Percentiles rank a stretch among this genome's conserved stretches.
These are phyloP conservation scores for Crocallis elinguaria DNA, from an alignment of 2,888 invertebrate genomes.

Conservation along the genomic window DNA sequence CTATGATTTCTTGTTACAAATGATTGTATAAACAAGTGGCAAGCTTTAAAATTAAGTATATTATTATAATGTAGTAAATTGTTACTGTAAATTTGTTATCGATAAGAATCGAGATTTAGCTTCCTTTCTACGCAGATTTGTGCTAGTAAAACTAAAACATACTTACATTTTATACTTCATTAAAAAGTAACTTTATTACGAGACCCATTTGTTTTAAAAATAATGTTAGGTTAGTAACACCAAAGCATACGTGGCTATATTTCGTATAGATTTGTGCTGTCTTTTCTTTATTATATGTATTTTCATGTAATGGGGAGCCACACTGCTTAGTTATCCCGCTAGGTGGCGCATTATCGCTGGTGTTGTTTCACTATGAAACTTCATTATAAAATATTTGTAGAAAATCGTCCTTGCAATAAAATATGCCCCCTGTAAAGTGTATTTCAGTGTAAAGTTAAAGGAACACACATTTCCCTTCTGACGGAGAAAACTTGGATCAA, in stretches of 20 bases:
- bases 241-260: slow-evolving; percentile 34
- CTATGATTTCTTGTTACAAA: too few relatives aligned
- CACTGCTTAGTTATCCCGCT: too few relatives aligned
- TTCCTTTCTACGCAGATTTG: slow-evolving; percentile 57
- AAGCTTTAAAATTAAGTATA: slow-evolving; percentile 79
- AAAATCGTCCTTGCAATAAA: too few relatives aligned
- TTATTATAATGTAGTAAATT: slow-evolving; percentile 66
- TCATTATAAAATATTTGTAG: too few relatives aligned
- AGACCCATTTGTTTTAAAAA: slow-evolving; percentile 4
- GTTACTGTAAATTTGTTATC: slow-evolving; percentile 80
- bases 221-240: slow-evolving; percentile 26
- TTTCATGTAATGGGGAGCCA: too few relatives aligned
- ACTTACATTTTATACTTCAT: neutral
- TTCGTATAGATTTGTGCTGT: slow-evolving; percentile 20
- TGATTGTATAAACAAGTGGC: slow-evolving; percentile 56
- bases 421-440: too few relatives aligned
- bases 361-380: too few relatives aligned
- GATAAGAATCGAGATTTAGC: slow-evolving; percentile 61
- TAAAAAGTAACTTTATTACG: neutral
- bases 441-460: too few relatives aligned
- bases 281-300: slow-evolving; percentile 26
- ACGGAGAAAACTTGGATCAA: too few relatives aligned
- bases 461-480: too few relatives aligned
- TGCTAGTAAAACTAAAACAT: slow-evolving; percentile 31
- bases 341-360: too few relatives aligned